Base-by-base conservation (phyloP, 2,888 invertebrate genomes). In the Xanthorhoe designata region DNA sequence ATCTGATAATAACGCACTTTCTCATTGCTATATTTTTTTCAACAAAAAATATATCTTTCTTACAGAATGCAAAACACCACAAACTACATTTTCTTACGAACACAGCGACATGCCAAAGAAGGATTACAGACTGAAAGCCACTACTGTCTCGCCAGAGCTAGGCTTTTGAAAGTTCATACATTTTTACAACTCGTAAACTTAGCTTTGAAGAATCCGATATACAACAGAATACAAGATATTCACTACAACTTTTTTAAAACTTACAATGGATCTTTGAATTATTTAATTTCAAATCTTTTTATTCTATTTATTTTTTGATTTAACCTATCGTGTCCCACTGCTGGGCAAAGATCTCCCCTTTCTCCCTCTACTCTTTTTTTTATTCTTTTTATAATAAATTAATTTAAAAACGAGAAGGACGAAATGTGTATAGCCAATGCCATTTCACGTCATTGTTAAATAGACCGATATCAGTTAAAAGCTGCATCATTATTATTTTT, bases 81-180 rank as follows among this genome's bases (percentile, higher is more conserved):
- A 42, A 13, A 42, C 38, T 42, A 13, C 10, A 42, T 42, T 42
- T 42, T 42, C 38, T 42, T 13, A 42, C 38, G 10, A 42, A 42
- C 38, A 38, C 13, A 13, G 35, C 19, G 32, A 58, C 32, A 50
- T 38, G 50, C 18, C 38, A 35, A 42, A 56, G 61, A 15, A 55
- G 50, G 62, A 63, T 63, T 45, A 63, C 57, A 18, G 29, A 51
- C 58, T 32, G 7, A 51, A 59, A 59, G 51, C 51, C 50, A 59
- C 51, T 51, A 38, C 51, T 59, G 59, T 59, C 51, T 59, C 51
- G 35, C 56, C 32, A 52, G 50, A 53, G 51, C 56, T 62, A 51
- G 62, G 56, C 56, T 56, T 54, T 55, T 42, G 29, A 51, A 56
- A 62, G 50, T 57, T 60, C 42, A 52, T 63, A 45, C 51, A 52